phyloP scores from a whole-genome alignment of 2,888 invertebrate genomes.

The Mythimna lalbum region DNA sequence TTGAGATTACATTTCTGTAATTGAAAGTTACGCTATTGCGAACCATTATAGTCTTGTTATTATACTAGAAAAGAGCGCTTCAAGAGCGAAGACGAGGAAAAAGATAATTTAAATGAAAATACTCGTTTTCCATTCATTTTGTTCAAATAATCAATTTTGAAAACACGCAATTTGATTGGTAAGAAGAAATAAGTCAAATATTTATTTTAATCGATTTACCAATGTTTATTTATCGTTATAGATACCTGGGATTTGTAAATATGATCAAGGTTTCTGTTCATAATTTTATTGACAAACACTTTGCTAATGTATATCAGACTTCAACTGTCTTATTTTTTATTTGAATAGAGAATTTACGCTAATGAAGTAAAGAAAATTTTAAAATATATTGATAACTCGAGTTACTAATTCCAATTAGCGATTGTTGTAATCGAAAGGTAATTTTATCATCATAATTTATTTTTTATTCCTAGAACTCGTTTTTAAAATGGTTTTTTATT shows the following conservation, averaged over 20 bases:
- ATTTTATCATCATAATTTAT: neutral
- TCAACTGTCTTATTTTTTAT: neutral
- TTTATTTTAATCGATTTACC: neutral
- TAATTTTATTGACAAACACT: neutral
- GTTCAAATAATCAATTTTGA: neutral
- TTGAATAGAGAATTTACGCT: neutral
- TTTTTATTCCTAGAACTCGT: neutral
- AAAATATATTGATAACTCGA: neutral
- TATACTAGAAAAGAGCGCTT: neutral
- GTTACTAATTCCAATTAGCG: neutral
- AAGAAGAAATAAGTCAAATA: neutral
- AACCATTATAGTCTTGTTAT: neutral
- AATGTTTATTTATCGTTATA: neutral
- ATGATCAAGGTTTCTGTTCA: neutral
- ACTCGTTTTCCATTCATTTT: neutral
- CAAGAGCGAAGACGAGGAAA: neutral
- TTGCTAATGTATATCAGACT: neutral
- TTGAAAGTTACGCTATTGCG: neutral
- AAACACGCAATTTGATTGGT: neutral
- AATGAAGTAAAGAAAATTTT: neutral
- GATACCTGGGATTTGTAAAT: neutral
- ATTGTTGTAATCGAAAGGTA: neutral
- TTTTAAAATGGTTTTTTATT: neutral
- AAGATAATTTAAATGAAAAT: neutral
- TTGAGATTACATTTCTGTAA: neutral